Base-by-base conservation (phyloP, 2,113 vertebrate species). In the Myotis yumanensis region DNA sequence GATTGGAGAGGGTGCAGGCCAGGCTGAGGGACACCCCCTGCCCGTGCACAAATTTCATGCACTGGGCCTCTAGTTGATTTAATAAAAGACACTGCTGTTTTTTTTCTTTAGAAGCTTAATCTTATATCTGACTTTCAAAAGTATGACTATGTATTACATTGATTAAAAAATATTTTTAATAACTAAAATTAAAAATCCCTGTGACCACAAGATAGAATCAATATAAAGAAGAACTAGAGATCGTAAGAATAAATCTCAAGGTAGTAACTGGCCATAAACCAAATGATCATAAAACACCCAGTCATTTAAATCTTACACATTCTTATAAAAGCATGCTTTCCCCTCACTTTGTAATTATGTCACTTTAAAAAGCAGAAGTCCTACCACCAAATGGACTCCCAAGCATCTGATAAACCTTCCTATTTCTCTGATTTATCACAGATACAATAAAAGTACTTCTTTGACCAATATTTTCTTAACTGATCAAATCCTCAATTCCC, bases 81-180 rank as follows among this genome's bases (percentile, higher is more conserved):
- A 59, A 25, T 59, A 25, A 57, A 81, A 68, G 35, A 20, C 43
- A 86, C 2, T 64, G 30, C 5, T 57, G 43, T 16, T 43, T 95
- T 95, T 59, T 69, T 69, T 69, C 20, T 30, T 89, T 64, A 89
- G 32, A 66, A 73, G 2, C 16, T 7, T 79, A 73, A 62, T 9
- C 30, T n/a, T 69, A 82, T 79, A 9, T 90, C 64, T 75, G 40
- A 54, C 46, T 90, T 95, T 91, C 62, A 72, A 91, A 96, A 93
- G 18, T 77, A 32, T 86, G 23, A 62, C 6, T 54, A 52, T 51
- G 23, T n/a, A 79, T 37, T 48, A 59, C 2, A 57, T 17, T 92
- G 32, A 94, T 62, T 66, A 59, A 80, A 54, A 85, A 22, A 76
- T 52, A 62, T 37, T 57, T 90, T 93, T 79, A 79, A 92, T 51